Evolutionary conservation across 2,888 invertebrate species (phyloP).

Genomic region (Lutraria lutraria): DNA sequence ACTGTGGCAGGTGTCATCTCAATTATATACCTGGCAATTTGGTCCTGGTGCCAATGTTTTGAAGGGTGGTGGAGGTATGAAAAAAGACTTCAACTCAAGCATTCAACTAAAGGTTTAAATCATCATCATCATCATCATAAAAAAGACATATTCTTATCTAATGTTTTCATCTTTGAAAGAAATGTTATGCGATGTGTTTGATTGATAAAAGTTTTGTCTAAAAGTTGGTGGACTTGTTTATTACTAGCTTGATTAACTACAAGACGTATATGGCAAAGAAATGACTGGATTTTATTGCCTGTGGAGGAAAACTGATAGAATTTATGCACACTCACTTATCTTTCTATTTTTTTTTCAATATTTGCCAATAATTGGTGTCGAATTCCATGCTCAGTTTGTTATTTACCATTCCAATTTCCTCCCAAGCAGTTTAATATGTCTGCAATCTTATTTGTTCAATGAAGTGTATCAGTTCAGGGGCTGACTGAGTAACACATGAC

Average conservation of each 20-base stretch:
- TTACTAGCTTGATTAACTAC: slow-evolving; percentile 24
- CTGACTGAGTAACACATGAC: no score
- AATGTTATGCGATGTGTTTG: neutral
- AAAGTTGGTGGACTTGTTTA: neutral
- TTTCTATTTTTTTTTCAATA: slow-evolving; percentile 21
- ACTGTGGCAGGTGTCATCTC: slow-evolving; percentile 17
- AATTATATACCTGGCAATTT: slow-evolving; percentile 22
- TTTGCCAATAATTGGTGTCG: neutral
- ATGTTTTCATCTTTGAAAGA: neutral
- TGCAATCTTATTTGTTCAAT: neutral
- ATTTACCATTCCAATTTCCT: slow-evolving; percentile 17
- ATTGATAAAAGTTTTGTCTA: neutral
- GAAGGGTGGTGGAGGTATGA: neutral
- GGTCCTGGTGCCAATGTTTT: slow-evolving; percentile 20
- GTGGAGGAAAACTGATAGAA: neutral
- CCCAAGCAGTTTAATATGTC: neutral
- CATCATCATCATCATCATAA: slow-evolving; percentile 15
- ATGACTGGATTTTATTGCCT: slow-evolving; percentile 13
- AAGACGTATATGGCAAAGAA: slow-evolving; percentile 22
- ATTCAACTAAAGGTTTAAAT: neutral
- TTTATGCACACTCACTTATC: slow-evolving; percentile 11
- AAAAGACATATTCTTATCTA: neutral
- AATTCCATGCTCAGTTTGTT: neutral
- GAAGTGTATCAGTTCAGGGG: neutral
- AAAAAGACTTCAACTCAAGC: slow-evolving; percentile 3